These are phyloP conservation scores for Drosophila niveifrons DNA, from an alignment of 2,888 invertebrate species.

Conservation along the genomic window DNA sequence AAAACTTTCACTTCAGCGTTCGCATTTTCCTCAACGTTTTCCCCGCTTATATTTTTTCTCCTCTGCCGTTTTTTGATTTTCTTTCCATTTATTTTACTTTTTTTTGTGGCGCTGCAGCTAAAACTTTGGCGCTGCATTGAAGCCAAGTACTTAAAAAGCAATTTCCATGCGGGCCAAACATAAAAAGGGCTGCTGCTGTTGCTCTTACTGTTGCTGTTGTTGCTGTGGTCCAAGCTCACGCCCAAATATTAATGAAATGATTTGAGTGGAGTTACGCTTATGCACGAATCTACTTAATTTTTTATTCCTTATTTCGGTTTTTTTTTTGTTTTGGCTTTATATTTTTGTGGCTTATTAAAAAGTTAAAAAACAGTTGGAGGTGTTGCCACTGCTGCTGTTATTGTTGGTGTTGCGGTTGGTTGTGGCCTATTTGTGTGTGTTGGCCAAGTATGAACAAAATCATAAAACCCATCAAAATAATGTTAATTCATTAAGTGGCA, in stretches of 20 bases:
- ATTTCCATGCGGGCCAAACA: slow-evolving; percentile 62
- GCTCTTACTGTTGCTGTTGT: slow-evolving; percentile 7
- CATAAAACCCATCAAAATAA: slow-evolving; percentile 80
- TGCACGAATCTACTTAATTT: slow-evolving; percentile 53
- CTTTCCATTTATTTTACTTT: slow-evolving; percentile 19
- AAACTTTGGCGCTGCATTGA: slow-evolving; percentile 74
- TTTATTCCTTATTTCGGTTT: slow-evolving; percentile 27
- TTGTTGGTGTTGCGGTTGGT: slow-evolving; percentile 14
- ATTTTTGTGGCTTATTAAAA: slow-evolving; percentile 75
- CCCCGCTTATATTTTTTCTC: slow-evolving; percentile 10
- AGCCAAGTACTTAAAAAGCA: slow-evolving; percentile 78
- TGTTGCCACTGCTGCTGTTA: slow-evolving; percentile 46
- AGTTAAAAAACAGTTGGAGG: slow-evolving; percentile 59
- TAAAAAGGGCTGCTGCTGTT: slow-evolving; percentile 58
- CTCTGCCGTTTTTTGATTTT: background rate
- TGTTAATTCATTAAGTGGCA: slow-evolving; percentile 81
- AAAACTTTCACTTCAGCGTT: slow-evolving; percentile 72
- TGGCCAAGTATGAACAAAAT: slow-evolving; percentile 55
- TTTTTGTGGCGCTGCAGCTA: slow-evolving; percentile 44
- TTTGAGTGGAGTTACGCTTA: slow-evolving; percentile 71
- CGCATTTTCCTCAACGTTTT: slow-evolving; percentile 49
- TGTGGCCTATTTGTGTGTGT: slow-evolving; percentile 35
- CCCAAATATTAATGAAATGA: slow-evolving; percentile 77
- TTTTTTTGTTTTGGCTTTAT: slow-evolving; percentile 24
- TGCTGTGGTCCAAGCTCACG: slow-evolving; percentile 30